A percentile compares a stretch with the other conserved stretches of the same genome.
Evolutionary conservation across 1,140 invertebrate genomes (phyloP).

Genomic region (Physella acuta): DNA sequence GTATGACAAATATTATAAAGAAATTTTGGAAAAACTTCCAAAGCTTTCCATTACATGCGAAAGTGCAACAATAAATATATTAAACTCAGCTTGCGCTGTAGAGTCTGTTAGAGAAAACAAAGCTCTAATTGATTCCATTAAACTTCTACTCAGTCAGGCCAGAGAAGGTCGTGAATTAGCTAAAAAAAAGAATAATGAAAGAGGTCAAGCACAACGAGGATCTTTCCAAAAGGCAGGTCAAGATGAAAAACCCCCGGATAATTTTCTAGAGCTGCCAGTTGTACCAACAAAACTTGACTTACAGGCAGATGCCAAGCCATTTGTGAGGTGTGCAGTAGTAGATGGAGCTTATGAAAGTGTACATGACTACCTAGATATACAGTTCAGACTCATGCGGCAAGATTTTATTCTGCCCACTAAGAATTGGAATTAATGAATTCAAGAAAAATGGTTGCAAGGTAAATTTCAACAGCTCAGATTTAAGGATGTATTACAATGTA

Average conservation of each 20-base stretch:
- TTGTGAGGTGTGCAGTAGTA: constrained; percentile 36
- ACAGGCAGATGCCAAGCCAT: constrained; percentile 45
- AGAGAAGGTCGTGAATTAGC: neutral
- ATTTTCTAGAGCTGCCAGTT: constrained; percentile 49
- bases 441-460: neutral
- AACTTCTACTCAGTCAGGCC: neutral
- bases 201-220: neutral
- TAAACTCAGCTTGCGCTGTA: neutral
- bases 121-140: neutral
- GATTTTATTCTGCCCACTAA: constrained; percentile 64
- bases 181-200: constrained; percentile 1
- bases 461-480: constrained; percentile 22
- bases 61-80: neutral
- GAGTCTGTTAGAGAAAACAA: neutral
- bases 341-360: constrained; percentile 48
- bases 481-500: constrained; percentile 43
- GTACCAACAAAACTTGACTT: constrained; percentile 50
- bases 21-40: neutral
- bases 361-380: constrained; percentile 76
- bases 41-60: neutral
- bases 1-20: neutral
- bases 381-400: constrained; percentile 75
- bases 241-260: constrained; percentile 40
- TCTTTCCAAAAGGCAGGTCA: neutral
- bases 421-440: constrained; percentile 54